These are phyloP conservation scores for Spilarctia lutea DNA, from an alignment of 2,888 invertebrate species.

Conservation along the genomic window DNA sequence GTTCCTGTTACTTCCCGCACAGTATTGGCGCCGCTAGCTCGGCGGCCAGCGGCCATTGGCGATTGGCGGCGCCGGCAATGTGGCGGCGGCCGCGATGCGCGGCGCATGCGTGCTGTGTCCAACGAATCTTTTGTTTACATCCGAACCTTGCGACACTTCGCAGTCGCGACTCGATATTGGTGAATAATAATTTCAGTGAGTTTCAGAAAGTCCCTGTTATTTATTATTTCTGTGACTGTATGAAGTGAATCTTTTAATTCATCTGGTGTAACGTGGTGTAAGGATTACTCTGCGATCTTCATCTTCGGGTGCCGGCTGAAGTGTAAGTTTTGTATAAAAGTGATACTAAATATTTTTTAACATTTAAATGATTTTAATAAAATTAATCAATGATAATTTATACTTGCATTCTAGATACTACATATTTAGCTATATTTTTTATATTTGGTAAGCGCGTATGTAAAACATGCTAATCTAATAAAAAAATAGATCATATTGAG, in stretches of 20 bases:
- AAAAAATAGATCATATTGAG: background rate
- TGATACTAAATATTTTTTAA: constrained; percentile 6
- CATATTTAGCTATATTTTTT: background rate
- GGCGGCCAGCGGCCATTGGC: constrained; percentile 5
- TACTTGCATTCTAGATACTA: background rate
- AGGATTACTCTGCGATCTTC: constrained; percentile 22
- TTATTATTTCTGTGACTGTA: constrained; percentile 16
- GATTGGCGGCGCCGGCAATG: constrained; percentile 42
- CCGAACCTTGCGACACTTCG: constrained; percentile 29
- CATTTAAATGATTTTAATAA: background rate
- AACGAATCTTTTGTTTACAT: constrained; percentile 51
- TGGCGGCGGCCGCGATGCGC: constrained; percentile 43
- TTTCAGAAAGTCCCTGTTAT: constrained; percentile 21
- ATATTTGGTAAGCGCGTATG: background rate
- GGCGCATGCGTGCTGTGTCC: constrained; percentile 60
- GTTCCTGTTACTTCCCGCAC: background rate
- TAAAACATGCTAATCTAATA: background rate
- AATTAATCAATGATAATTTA: background rate
- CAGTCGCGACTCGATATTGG: constrained; percentile 25
- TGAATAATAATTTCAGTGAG: constrained; percentile 25
- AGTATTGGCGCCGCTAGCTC: background rate
- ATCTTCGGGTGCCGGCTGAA: constrained; percentile 3
- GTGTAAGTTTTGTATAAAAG: constrained; percentile 10
- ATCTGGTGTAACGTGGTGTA: constrained; percentile 11
- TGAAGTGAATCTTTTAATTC: constrained; percentile 17